Percentiles rank a stretch among this genome's conserved stretches.
These are phyloP conservation scores for Scaptodrosophila lebanonensis DNA, from an alignment of 1,140 invertebrate genomes.

Conservation along the genomic window DNA sequence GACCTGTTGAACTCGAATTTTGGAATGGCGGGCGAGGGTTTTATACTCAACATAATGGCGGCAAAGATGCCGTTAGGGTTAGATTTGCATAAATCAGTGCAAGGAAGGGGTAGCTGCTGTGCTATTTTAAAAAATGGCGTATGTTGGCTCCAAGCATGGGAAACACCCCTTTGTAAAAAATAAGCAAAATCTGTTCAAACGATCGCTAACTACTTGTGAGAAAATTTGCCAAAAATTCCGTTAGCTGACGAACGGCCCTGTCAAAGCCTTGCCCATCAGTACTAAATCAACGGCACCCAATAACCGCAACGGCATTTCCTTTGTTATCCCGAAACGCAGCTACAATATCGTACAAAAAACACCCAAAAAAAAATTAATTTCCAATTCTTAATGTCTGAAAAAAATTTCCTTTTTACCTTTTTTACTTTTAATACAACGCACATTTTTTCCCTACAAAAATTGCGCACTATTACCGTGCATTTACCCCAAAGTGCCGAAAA, in stretches of 20 bases:
- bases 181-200: not conserved
- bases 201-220: constrained; percentile 35
- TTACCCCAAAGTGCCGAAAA: constrained; percentile 32
- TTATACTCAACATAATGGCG: constrained; percentile 22
- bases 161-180: not conserved
- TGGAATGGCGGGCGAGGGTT: not conserved
- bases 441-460: constrained; percentile 59
- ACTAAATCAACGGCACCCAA: constrained; percentile 47
- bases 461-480: constrained; percentile 56
- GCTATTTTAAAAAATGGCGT: constrained; percentile 12
- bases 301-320: constrained; percentile 16
- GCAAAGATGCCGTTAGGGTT: constrained; percentile 2
- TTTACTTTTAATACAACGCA: constrained; percentile 43
- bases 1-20: too few relatives aligned
- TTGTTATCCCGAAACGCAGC: constrained; percentile 41
- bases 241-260: constrained; percentile 27
- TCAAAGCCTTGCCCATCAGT: constrained; percentile 8
- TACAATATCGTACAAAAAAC: constrained; percentile 19
- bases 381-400: constrained; percentile 31
- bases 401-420: constrained; percentile 28
- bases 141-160: not conserved
- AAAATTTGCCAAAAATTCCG: constrained; percentile 64
- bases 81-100: constrained; percentile 14
- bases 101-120: not conserved
- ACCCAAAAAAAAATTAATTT: constrained; percentile 29